Evolutionary conservation across 2,113 vertebrate species (phyloP), one percentile per base, ranked within the genome.

Genomic region (Megatriorchis doriae): DNA sequence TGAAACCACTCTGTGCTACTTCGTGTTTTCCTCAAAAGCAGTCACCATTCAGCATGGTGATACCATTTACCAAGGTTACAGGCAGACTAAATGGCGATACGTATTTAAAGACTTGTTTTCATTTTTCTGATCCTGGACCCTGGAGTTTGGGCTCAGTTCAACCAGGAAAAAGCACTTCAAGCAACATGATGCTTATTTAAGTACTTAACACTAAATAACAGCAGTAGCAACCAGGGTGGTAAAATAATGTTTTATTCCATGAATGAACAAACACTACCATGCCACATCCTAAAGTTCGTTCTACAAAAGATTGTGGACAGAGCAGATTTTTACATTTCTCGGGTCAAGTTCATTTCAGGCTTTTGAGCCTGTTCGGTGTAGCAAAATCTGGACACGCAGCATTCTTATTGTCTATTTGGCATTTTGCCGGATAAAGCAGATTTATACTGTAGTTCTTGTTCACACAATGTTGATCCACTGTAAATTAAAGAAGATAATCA

Each of bases 241-340:
- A 98, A 98, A 98, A 98, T 98, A 98, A 98, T 96, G 97, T 97
- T 98, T 98, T 98, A 98, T 98, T 98, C 97, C 97, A 96, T 97
- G 98, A 97, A 97, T 97, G 98, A 98, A 96, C 96, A 97, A 94
- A 98, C 65, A 95, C 96, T 97, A 96, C 97, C 97, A 98, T 97
- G 98, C 97, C 98, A 95, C 97, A 87, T 93, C 83, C 97, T 96
- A 96, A 88, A 86, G 75, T 92, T 96, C 95, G 97, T 94, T 95
- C 84, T 77, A 90, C 97, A 96, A 87, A 97, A 94, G 82, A 94
- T 94, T 84, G 72, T 68, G 93, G 97, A 97, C 96, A 92, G 96
- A 97, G 95, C 92, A 82, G 91, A 96, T 93, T 86, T 96, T 93
- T 96, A 92, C 71, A 68, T 58, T 95, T 93, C 82, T 95, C 48